Evolutionary conservation across 2,113 vertebrate species (phyloP), one percentile per base, ranked within the genome.

Genomic region (Nettapus auritus): DNA sequence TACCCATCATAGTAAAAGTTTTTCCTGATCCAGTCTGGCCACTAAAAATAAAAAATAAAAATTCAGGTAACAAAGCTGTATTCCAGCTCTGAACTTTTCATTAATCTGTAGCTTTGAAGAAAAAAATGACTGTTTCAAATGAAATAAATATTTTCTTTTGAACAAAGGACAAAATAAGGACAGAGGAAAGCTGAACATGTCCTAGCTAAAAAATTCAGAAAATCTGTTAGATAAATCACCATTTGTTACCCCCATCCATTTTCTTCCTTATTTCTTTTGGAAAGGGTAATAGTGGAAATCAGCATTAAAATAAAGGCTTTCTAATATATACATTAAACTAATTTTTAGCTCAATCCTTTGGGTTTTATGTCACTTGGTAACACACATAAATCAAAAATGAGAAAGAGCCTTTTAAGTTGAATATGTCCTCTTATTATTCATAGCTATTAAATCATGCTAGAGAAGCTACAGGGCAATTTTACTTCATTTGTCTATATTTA

Each of bases 1-100:
- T 95, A 99, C 99, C 99, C 96, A 99, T 98, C 99, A 99, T 99
- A 25, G 99, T 99, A 92, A 99, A 99, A 3, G 99, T 99, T 97
- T 99, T 99, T 44, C 99, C 99, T 91, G 99, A 99, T 33, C 99
- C 99, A 8, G 99, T 99, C 97, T 99, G 99, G 59, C 99, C 99
- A 97, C 99, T 99, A 97, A 17, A 87, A 21, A 78, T 15, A 70
- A n/a, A 66, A 57, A 31, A 71, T 13, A 70, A n/a, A 66, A 57
- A 31, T 68, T 33, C 28, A 63, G 33, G 53, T 60, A 28, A 60
- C 36, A 50, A 34, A 60, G 31, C 5, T 67, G 71, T 64, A 77
- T 73, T 73, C 22, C 79, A 25, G 6, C 22, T 79, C 36, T 70
- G 40, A 64, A 40, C 44, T 66, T 70, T 77, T 73, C 6, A 93